These are phyloP conservation scores for Myrmecophaga tridactyla DNA, from an alignment of 2,113 vertebrate species.

Conservation along the genomic window DNA sequence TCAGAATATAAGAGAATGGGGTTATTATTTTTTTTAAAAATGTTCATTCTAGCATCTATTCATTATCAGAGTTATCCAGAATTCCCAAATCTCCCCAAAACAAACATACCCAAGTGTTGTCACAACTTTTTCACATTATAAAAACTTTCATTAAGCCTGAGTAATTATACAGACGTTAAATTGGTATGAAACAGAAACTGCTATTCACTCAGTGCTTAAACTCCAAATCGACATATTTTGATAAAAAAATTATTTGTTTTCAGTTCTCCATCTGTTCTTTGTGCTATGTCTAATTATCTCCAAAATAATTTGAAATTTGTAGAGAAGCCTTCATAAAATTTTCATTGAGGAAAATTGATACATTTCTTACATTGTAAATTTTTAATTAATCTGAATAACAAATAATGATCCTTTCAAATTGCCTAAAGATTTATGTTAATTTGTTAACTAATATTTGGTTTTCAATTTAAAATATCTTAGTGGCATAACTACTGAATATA, in stretches of 20 bases:
- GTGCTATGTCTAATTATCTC: not conserved
- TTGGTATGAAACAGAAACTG: slow-evolving; percentile 23
- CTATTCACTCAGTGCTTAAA: not conserved
- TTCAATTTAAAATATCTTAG: not conserved
- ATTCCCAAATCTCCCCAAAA: not conserved
- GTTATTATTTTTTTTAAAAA: not conserved
- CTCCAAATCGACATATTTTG: not conserved
- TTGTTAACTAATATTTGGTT: not conserved
- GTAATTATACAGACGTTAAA: slow-evolving; percentile 25
- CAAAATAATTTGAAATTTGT: slow-evolving; percentile 7
- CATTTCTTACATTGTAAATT: not conserved
- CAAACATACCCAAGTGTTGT: not conserved
- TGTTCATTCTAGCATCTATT: not conserved
- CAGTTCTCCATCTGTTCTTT: slow-evolving; percentile 18
- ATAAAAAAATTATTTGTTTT: slow-evolving; percentile 28
- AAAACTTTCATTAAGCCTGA: not conserved
- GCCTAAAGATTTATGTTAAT: not conserved
- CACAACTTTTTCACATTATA: not conserved
- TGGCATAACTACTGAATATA: not conserved
- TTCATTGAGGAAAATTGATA: not conserved
- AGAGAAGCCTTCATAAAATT: not conserved
- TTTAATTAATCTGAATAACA: not conserved
- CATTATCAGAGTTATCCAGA: not conserved
- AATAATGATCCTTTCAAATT: not conserved
- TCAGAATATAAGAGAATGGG: not conserved